Conservation (phyloP, 2,797 vertebrate species). For the Oreortyx pictus region DNA sequence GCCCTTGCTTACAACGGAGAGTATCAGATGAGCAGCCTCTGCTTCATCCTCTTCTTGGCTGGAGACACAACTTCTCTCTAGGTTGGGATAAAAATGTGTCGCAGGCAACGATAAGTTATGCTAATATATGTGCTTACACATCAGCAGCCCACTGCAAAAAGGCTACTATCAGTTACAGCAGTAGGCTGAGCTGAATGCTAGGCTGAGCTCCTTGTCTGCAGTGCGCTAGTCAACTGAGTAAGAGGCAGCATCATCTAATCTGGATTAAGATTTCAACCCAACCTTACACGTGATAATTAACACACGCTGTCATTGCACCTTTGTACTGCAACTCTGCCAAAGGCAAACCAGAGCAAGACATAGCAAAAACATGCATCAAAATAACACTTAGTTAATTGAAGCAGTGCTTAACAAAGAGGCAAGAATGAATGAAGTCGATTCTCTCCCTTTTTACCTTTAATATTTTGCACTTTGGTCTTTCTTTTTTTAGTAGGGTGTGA, state of each 20-base stretch:
- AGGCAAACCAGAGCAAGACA: neutral
- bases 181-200: neutral
- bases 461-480: neutral
- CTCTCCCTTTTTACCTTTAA: neutral
- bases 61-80: neutral
- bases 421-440: neutral
- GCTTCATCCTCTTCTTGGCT: neutral
- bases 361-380: neutral
- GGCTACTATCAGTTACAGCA: neutral
- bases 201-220: neutral
- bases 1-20: neutral
- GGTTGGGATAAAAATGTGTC: neutral
- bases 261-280: neutral
- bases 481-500: neutral
- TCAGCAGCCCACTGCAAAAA: neutral
- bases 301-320: fast-evolving
- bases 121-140: neutral
- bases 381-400: neutral
- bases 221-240: neutral
- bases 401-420: neutral
- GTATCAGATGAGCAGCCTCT: neutral
- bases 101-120: fast-evolving
- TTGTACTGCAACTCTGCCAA: neutral
- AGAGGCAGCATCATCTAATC: neutral
- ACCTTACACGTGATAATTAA: neutral